Evolutionary conservation across 2,888 invertebrate species (phyloP).

Genomic region (Sarcophaga variegata): DNA sequence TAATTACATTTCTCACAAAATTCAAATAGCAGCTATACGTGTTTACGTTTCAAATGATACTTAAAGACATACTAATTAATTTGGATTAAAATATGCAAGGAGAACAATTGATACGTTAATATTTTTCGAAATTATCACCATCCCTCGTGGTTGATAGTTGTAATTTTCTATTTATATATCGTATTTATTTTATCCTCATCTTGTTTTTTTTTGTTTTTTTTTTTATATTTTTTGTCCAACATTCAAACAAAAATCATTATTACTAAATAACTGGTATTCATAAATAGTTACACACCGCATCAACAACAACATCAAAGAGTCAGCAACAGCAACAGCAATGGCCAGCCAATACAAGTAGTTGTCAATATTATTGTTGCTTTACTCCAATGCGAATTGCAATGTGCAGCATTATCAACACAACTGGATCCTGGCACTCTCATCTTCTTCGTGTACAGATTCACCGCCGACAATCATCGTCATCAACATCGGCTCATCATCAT

Average conservation of each 20-base stretch:
- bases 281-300: conserved; percentile 41
- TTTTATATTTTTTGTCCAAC: not conserved
- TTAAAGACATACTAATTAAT: too few species aligned
- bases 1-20: too few species aligned
- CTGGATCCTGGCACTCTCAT: conserved; percentile 48
- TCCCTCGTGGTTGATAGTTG: conserved; percentile 48
- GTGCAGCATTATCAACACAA: conserved; percentile 39
- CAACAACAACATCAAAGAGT: conserved; percentile 12
- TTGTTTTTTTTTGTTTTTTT: conserved; percentile 9
- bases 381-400: not conserved
- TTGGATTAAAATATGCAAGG: too few species aligned
- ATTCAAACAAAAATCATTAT: conserved; percentile 49
- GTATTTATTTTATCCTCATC: too few species aligned
- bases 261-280: conserved; percentile 60
- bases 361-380: not conserved
- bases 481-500: conserved; percentile 30
- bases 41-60: too few species aligned
- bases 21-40: too few species aligned
- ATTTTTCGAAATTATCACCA: not conserved
- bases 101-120: too few species aligned
- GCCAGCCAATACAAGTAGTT: conserved; percentile 25
- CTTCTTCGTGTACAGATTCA: conserved; percentile 37
- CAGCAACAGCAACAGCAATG: conserved; percentile 4
- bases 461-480: not conserved
- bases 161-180: conserved; percentile 28